Percentiles rank a stretch among this genome's conserved stretches.
These are phyloP conservation scores for Brachionus asplanchnoidis DNA, from an alignment of 1,140 invertebrate genomes.

Conservation along the genomic window DNA sequence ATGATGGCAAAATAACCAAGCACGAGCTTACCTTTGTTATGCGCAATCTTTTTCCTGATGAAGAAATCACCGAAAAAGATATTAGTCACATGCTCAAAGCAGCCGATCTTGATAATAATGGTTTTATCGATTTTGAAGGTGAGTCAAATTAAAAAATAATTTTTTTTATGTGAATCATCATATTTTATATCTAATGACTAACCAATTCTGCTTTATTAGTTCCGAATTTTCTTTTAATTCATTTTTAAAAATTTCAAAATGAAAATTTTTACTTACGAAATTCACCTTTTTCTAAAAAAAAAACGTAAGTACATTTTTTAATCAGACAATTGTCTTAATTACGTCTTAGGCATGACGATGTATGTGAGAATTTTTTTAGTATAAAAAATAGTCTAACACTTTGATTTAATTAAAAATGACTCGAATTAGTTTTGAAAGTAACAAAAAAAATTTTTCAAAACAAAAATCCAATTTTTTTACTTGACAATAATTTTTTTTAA, in stretches of 20 bases:
- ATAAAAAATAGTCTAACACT: neutral
- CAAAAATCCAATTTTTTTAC: too few relatives aligned
- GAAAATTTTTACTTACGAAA: neutral
- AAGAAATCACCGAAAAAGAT: slow-evolving; percentile 35
- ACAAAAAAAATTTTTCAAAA: neutral
- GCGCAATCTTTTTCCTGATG: slow-evolving; percentile 34
- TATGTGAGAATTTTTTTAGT: neutral
- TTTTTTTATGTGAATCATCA: neutral
- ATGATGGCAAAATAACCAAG: slow-evolving; percentile 37
- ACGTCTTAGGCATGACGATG: neutral
- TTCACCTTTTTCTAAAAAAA: neutral
- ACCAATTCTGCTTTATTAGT: neutral
- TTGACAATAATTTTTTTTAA: neutral
- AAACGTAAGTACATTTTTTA: neutral
- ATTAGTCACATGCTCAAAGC: slow-evolving; percentile 28
- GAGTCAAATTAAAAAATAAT: neutral
- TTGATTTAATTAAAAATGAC: neutral
- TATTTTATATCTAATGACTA: neutral
- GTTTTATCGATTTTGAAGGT: slow-evolving; percentile 40
- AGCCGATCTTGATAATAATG: slow-evolving; percentile 40
- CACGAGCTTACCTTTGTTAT: slow-evolving; percentile 36
- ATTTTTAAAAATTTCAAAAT: neutral
- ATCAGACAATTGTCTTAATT: neutral
- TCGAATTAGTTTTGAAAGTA: neutral
- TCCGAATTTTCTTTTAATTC: neutral